Evolutionary conservation across 2,888 invertebrate genomes (phyloP).

Genomic region (Calephelis perditalis): DNA sequence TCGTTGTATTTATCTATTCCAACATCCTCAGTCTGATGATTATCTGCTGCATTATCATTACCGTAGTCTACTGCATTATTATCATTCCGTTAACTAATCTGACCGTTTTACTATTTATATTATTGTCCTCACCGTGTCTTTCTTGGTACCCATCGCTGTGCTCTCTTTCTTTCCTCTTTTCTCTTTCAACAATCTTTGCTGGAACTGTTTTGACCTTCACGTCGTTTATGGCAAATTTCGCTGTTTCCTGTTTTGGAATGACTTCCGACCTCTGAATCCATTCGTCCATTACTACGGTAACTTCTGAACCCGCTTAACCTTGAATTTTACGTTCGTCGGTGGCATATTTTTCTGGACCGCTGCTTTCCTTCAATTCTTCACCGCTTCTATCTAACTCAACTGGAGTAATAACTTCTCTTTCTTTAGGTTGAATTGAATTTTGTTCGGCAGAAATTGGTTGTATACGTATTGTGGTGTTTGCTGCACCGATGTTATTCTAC

Average conservation of each 20-base stretch:
- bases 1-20: conserved; percentile 69
- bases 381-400: conserved; percentile 42
- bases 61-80: conserved; percentile 46
- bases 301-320: conserved; percentile 63
- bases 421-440: conserved; percentile 33
- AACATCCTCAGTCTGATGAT: conserved; percentile 68
- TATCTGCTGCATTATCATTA: conserved; percentile 59
- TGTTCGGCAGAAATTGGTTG: conserved; percentile 33
- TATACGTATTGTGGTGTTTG: conserved; percentile 28
- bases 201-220: conserved; percentile 45
- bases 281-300: conserved; percentile 54
- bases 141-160: conserved; percentile 55
- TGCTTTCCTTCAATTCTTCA: conserved; percentile 52
- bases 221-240: conserved; percentile 53
- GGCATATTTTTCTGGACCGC: conserved; percentile 58
- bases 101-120: conserved; percentile 19
- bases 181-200: conserved; percentile 55
- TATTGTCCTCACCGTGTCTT: conserved; percentile 51
- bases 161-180: conserved; percentile 34
- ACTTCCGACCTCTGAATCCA: conserved; percentile 61
- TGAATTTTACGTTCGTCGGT: conserved; percentile 52
- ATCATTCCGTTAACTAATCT: conserved; percentile 48
- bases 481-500: conserved; percentile 33
- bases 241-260: conserved; percentile 48
- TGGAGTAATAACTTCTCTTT: conserved; percentile 38